Percentiles rank a stretch among this genome's conserved stretches.
Conservation (phyloP, 2,888 invertebrate species). For the Dolichopus griseipennis region DNA sequence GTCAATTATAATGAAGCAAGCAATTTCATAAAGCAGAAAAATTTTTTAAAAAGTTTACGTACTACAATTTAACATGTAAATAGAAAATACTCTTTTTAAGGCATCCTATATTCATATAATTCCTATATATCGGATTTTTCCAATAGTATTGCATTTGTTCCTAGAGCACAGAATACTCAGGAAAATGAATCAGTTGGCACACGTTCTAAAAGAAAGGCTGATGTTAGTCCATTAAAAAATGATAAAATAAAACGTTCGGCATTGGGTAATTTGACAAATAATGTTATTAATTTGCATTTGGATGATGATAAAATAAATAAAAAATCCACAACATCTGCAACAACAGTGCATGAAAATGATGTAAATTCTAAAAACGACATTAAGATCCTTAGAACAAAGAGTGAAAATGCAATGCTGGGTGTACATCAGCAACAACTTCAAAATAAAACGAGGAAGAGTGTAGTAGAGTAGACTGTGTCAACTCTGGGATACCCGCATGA, state of each 20-base stretch:
- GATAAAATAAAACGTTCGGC: constrained; percentile 70
- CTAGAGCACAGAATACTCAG: constrained; percentile 27
- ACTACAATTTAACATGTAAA: no score
- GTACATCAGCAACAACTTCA: neutral
- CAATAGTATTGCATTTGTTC: constrained; percentile 2
- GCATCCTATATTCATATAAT: no score
- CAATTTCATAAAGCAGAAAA: no score
- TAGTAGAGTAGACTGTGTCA: no score
- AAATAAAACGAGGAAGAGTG: no score
- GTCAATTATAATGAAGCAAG: no score
- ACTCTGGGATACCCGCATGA: no score
- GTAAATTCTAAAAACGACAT: neutral
- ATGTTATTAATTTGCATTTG: constrained; percentile 30
- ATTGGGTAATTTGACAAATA: constrained; percentile 76
- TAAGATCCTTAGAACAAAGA: constrained; percentile 24
- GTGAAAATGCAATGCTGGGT: constrained; percentile 27
- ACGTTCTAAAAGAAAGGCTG: constrained; percentile 65
- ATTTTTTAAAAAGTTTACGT: no score
- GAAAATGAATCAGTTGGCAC: constrained; percentile 36
- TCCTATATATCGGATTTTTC: no score
- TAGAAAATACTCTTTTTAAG: no score
- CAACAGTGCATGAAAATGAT: neutral
- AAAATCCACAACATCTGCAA: constrained; percentile 27
- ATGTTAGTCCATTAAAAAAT: constrained; percentile 63
- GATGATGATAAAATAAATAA: constrained; percentile 43